Conservation (phyloP, 1,140 invertebrate genomes). For the Drosophila santomea region DNA sequence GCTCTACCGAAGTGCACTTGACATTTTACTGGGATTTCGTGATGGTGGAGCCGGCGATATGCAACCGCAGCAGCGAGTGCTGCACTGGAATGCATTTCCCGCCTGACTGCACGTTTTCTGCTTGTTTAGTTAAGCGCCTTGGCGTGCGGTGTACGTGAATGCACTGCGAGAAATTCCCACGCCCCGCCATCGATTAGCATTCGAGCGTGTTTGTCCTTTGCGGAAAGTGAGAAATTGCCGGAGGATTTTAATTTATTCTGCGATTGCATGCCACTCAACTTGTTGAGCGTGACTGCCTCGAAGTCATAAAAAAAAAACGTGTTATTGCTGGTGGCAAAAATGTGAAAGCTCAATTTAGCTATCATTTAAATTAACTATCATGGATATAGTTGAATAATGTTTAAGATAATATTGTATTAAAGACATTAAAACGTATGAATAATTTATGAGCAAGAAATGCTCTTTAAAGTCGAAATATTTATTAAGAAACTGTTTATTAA, state of each 20-base stretch:
- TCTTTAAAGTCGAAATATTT: no score
- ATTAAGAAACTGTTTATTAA: no score
- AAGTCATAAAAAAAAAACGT: neutral
- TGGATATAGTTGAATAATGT: no score
- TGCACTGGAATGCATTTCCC: slow-evolving; percentile 12
- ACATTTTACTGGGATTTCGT: slow-evolving; percentile 46
- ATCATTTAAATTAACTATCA: neutral
- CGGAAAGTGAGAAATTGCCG: neutral
- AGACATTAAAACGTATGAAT: no score
- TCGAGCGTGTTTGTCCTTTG: neutral
- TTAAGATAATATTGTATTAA: no score
- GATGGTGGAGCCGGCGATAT: slow-evolving; percentile 25
- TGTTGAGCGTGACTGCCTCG: neutral
- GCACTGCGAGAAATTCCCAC: slow-evolving; percentile 24
- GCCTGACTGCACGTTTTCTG: slow-evolving; percentile 23
- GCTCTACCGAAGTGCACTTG: slow-evolving; percentile 50
- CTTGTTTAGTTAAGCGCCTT: slow-evolving; percentile 46
- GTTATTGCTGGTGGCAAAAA: neutral
- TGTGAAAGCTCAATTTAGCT: neutral
- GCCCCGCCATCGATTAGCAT: slow-evolving; percentile 21
- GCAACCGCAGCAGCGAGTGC: slow-evolving; percentile 6
- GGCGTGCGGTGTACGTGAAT: slow-evolving; percentile 8
- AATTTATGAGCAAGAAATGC: no score
- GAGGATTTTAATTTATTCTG: neutral
- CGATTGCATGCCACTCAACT: neutral